These are phyloP conservation scores for Malurus splendens DNA, from an alignment of 2,797 vertebrate species.

Conservation along the genomic window DNA sequence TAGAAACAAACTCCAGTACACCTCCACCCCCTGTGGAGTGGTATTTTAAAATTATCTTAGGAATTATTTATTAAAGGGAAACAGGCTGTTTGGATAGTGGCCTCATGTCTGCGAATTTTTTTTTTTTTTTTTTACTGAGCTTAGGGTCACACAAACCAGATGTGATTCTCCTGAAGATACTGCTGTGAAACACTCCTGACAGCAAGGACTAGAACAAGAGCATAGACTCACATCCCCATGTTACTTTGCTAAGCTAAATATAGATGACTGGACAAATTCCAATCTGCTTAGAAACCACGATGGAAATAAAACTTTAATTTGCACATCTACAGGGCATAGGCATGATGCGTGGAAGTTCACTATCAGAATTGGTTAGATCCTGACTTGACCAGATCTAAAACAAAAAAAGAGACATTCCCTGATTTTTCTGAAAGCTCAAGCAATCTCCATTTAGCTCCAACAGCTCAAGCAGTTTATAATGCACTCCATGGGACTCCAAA, in stretches of 20 bases:
- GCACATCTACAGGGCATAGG: not conserved
- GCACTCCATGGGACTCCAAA: not conserved
- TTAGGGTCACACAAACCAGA: not conserved
- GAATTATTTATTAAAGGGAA: not conserved
- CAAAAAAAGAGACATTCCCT: not conserved
- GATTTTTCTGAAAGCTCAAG: not conserved
- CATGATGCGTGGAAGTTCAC: not conserved
- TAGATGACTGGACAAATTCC: constrained; percentile 15
- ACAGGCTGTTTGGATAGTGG: not conserved
- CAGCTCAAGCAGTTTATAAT: not conserved
- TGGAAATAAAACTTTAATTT: not conserved
- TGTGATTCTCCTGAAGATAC: not conserved
- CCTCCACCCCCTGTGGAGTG: not conserved
- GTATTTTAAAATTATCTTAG: not conserved
- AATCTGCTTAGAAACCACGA: constrained; percentile 15
- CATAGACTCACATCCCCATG: not conserved
- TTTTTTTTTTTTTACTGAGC: not conserved
- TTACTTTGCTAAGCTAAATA: constrained; percentile 15
- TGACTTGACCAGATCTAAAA: not conserved
- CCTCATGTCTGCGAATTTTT: not conserved
- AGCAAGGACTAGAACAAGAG: not conserved
- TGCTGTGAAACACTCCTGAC: not conserved
- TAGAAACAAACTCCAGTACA: not conserved
- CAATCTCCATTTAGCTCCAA: not conserved
- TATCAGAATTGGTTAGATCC: not conserved